Evolutionary conservation across 2,888 invertebrate genomes (phyloP).

Genomic region (Antheraea yamamai): DNA sequence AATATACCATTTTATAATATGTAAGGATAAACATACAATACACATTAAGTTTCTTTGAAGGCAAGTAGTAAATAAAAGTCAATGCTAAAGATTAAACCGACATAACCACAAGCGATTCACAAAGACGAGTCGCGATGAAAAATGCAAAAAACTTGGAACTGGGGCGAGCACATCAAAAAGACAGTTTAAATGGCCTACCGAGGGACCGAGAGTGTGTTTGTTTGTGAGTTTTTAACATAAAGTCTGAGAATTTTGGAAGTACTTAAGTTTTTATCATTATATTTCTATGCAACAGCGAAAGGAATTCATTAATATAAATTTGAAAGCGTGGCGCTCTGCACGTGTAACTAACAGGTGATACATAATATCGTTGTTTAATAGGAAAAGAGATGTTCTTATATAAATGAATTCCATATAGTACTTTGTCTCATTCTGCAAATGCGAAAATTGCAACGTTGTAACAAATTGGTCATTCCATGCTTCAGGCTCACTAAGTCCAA

Average conservation of each 20-base stretch:
- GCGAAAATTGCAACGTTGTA: no score
- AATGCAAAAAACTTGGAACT: constrained; percentile 55
- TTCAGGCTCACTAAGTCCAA: no score
- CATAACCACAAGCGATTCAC: constrained; percentile 5
- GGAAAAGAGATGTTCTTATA: no score
- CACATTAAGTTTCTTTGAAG: neutral
- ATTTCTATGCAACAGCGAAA: no score
- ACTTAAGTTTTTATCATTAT: neutral
- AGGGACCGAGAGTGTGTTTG: constrained; percentile 38
- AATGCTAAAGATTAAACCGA: neutral
- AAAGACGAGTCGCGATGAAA: constrained; percentile 44
- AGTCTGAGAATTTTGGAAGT: neutral
- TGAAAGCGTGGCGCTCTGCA: no score
- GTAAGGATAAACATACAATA: neutral
- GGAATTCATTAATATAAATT: no score
- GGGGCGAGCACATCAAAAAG: constrained; percentile 49
- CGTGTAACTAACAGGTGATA: no score
- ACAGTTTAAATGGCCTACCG: constrained; percentile 51
- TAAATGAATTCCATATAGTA: no score
- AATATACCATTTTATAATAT: neutral
- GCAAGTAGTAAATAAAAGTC: neutral
- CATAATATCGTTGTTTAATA: no score
- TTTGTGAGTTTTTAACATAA: constrained; percentile 28
- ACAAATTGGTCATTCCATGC: no score
- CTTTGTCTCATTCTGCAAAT: no score